Percentiles rank a stretch among this genome's conserved stretches.
These are phyloP conservation scores for Poeciliopsis occidentalis DNA, from an alignment of 2,113 vertebrate species.

Conservation along the genomic window DNA sequence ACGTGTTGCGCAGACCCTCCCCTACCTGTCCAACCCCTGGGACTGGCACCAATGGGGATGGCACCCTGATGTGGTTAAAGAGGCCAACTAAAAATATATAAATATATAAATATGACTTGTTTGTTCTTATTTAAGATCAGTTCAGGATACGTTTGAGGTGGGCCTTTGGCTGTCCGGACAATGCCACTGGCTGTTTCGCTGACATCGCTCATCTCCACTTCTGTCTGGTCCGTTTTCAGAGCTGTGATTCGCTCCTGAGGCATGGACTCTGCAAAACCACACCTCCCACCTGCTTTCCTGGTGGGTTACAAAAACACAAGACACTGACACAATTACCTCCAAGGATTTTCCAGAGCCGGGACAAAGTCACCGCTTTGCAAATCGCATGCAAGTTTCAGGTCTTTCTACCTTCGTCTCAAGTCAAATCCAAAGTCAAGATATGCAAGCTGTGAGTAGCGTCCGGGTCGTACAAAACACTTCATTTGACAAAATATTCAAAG, in stretches of 20 bases:
- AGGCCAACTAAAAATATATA: constrained; percentile 10
- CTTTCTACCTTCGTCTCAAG: too few relatives aligned
- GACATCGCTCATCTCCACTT: constrained; percentile 81
- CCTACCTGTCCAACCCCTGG: constrained; percentile 92
- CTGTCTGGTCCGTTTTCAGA: constrained; percentile 84
- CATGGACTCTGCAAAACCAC: constrained; percentile 93
- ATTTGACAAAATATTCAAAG: too few relatives aligned
- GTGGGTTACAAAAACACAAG: not conserved
- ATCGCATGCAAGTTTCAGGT: too few relatives aligned
- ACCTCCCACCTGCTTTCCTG: constrained; percentile 93
- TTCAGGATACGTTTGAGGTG: constrained; percentile 83
- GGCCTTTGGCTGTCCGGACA: constrained; percentile 80
- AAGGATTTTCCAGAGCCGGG: too few relatives aligned
- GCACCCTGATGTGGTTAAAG: constrained; percentile 82
- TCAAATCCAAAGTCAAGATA: too few relatives aligned
- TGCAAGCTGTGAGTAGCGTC: too few relatives aligned
- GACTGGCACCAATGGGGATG: constrained; percentile 82
- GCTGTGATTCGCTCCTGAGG: constrained; percentile 89
- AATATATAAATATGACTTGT: not conserved
- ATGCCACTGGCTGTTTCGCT: constrained; percentile 84
- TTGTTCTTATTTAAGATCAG: not conserved
- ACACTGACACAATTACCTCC: not conserved
- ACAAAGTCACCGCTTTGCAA: too few relatives aligned
- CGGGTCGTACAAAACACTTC: too few relatives aligned
- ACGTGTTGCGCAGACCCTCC: constrained; percentile 85